Evolutionary conservation across 2,113 vertebrate species (phyloP).

Genomic region (Pitta sordida): DNA sequence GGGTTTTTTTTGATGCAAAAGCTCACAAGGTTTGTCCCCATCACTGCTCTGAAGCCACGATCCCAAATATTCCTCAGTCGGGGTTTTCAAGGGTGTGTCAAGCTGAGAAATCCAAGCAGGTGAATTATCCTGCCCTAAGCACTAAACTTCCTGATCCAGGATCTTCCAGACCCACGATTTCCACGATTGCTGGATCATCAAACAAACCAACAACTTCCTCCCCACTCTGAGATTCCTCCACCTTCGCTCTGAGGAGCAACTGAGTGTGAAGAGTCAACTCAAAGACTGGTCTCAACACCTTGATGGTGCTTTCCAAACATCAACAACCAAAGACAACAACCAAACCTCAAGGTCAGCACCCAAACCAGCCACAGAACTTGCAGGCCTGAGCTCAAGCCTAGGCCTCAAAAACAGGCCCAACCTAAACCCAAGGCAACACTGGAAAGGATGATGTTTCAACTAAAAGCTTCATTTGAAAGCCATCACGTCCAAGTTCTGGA

Average conservation of each 20-base stretch:
- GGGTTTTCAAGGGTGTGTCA: not conserved
- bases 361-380: not conserved
- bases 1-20: not conserved
- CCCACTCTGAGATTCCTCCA: not conserved
- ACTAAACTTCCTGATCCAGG: not conserved
- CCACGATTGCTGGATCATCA: not conserved
- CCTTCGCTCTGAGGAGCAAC: rapidly evolving
- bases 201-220: not conserved
- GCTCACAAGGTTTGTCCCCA: not conserved
- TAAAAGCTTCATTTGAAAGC: not conserved
- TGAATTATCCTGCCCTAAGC: not conserved
- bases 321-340: rapidly evolving
- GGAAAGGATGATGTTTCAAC: not conserved
- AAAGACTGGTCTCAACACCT: not conserved
- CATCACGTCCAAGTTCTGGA: not conserved
- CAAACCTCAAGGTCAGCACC: not conserved
- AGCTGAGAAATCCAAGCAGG: not conserved
- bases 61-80: not conserved
- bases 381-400: not conserved
- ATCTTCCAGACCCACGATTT: not conserved
- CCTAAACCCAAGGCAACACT: not conserved
- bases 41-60: not conserved
- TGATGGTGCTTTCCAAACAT: not conserved
- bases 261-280: not conserved
- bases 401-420: not conserved